Evolutionary conservation across 2,113 vertebrate species (phyloP).

Genomic region (Syrmaticus mikado): DNA sequence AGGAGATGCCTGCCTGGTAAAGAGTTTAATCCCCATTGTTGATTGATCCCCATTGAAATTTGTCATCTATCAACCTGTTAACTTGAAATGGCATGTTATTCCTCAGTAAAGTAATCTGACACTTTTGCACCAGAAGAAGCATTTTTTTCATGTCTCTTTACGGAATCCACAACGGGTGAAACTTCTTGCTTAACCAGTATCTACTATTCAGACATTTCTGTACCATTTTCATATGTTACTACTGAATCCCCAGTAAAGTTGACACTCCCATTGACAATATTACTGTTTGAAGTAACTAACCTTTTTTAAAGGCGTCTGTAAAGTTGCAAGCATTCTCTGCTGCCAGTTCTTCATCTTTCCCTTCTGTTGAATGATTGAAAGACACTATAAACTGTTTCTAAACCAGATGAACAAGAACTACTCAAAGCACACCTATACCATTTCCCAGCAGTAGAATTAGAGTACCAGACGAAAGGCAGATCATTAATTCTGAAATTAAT

Average conservation of each 20-base stretch:
- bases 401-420: neutral
- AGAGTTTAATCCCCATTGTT: neutral
- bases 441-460: neutral
- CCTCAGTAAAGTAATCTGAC: neutral
- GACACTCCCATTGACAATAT: too few relatives aligned
- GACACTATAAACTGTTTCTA: neutral
- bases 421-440: neutral
- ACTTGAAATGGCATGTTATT: neutral
- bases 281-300: neutral
- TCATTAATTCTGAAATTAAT: neutral
- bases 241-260: neutral
- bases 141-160: neutral
- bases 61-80: neutral
- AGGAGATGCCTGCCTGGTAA: neutral
- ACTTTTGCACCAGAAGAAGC: neutral
- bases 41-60: neutral
- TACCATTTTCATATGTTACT: neutral
- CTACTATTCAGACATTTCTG: neutral
- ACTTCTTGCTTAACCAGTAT: neutral
- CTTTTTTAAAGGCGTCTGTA: neutral
- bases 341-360: neutral
- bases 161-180: neutral
- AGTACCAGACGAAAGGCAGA: neutral
- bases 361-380: neutral
- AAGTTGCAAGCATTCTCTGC: neutral